Evolutionary conservation across 2,797 vertebrate species (phyloP).

Genomic region (Ibycter americanus): DNA sequence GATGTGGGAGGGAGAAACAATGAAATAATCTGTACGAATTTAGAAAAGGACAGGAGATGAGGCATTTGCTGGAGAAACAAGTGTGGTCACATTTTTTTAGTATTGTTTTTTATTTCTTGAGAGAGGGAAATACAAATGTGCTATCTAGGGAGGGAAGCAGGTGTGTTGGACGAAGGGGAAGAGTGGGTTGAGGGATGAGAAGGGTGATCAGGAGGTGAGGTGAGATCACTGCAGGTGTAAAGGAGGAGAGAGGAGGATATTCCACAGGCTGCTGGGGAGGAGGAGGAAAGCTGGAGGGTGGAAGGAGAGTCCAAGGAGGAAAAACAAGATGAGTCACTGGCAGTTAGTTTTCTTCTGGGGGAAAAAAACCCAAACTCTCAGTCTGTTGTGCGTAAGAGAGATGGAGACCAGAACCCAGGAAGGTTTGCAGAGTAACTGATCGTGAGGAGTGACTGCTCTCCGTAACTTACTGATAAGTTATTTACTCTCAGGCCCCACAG

Average conservation of each 20-base stretch:
- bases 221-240: not conserved
- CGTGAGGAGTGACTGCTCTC: not conserved
- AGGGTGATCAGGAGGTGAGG: not conserved
- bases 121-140: not conserved
- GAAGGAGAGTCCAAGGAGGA: not conserved
- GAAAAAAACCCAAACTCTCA: accelerated
- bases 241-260: not conserved
- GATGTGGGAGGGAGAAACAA: not conserved
- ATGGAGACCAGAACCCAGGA: not conserved
- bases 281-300: not conserved
- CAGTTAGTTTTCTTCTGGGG: not conserved
- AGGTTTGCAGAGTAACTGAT: not conserved
- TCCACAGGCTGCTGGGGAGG: not conserved
- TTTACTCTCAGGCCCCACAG: not conserved
- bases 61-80: not conserved
- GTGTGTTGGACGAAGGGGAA: not conserved
- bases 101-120: not conserved
- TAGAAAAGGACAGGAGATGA: not conserved
- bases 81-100: not conserved
- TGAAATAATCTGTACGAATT: not conserved
- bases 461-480: not conserved
- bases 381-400: accelerated
- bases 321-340: not conserved
- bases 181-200: not conserved
- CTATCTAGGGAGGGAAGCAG: not conserved